These are phyloP conservation scores for Thunnus albacares DNA, from an alignment of 2,797 vertebrate species.

Conservation along the genomic window DNA sequence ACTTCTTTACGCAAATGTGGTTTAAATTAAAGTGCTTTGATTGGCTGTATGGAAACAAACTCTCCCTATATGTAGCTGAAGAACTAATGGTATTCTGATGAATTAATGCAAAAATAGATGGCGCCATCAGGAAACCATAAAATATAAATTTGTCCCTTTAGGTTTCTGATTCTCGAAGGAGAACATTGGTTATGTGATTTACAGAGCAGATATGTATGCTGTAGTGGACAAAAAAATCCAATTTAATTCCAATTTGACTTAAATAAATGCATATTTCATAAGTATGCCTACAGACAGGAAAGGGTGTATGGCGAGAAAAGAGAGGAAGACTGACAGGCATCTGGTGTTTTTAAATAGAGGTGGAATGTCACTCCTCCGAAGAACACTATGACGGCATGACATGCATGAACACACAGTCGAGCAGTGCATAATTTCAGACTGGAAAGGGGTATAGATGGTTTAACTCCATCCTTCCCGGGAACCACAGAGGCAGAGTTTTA, in stretches of 20 bases:
- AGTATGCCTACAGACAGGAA: constrained; percentile 39
- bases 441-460: constrained; percentile 32
- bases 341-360: constrained; percentile 73
- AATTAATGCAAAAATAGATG: no score
- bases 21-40: no score
- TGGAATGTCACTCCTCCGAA: constrained; percentile 66
- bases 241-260: background rate
- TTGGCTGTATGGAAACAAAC: background rate
- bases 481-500: background rate
- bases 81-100: background rate
- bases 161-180: background rate
- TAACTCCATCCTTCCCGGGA: constrained; percentile 32
- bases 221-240: no score
- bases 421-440: constrained; percentile 62
- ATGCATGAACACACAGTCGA: constrained; percentile 67
- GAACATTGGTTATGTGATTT: background rate
- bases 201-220: background rate
- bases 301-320: constrained; percentile 4
- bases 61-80: no score
- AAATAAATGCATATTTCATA: constrained; percentile 73
- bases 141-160: background rate
- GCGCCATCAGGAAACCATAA: background rate
- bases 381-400: constrained; percentile 66
- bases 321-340: constrained; percentile 51
- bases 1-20: background rate